These are phyloP conservation scores for Conger conger DNA, from an alignment of 2,113 vertebrate genomes.

Conservation along the genomic window DNA sequence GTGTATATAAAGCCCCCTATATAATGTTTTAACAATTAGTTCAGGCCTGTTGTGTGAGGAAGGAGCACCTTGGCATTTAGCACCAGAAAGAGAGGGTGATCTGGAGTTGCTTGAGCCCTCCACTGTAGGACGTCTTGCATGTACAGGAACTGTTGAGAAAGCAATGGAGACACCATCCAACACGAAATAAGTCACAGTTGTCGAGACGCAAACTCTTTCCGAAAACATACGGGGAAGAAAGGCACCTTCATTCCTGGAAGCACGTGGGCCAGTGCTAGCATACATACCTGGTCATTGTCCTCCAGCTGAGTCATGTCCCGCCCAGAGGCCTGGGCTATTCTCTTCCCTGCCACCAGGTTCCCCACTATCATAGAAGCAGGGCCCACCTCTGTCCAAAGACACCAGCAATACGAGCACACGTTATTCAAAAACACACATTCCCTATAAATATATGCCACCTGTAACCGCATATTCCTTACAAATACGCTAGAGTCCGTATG, in stretches of 20 bases:
- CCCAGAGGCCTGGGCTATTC: slow-evolving; percentile 91
- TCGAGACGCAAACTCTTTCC: background rate
- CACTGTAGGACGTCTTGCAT: slow-evolving; percentile 93
- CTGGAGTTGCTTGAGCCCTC: slow-evolving; percentile 92
- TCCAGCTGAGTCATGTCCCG: slow-evolving; percentile 87
- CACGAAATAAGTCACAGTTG: background rate
- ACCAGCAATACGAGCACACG: background rate
- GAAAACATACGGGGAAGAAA: background rate
- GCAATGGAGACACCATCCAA: slow-evolving; percentile 6
- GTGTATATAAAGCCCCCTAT: too few species aligned
- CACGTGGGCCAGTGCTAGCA: slow-evolving; percentile 56
- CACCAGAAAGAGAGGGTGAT: slow-evolving; percentile 87
- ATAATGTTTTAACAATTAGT: too few species aligned
- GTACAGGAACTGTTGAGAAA: slow-evolving; percentile 80
- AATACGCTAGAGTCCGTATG: too few species aligned
- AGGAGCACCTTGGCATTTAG: slow-evolving; percentile 87
- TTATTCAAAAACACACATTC: background rate
- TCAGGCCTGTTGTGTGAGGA: background rate
- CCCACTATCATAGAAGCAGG: slow-evolving; percentile 96
- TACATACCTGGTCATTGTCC: slow-evolving; percentile 92
- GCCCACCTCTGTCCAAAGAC: slow-evolving; percentile 78
- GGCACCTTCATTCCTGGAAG: background rate
- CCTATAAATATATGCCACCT: background rate
- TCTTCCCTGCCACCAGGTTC: slow-evolving; percentile 91
- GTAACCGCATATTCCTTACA: background rate